Conservation (phyloP, 2,888 invertebrate genomes). For the Eilema caniola region DNA sequence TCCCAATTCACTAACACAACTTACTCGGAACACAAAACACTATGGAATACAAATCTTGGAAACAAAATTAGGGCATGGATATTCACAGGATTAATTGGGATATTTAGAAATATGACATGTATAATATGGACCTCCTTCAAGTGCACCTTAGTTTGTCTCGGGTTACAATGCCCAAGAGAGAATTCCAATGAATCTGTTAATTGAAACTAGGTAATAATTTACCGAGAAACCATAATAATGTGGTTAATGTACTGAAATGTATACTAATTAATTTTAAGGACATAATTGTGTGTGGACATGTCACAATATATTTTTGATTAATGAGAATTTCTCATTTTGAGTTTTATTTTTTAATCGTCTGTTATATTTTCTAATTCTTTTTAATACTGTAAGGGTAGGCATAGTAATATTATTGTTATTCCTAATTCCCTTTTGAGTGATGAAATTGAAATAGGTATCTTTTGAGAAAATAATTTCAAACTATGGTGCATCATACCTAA, state of each 20-base stretch:
- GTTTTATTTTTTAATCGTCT: neutral
- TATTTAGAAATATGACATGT: neutral
- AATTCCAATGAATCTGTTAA: neutral
- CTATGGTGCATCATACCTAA: no score
- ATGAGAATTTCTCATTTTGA: neutral
- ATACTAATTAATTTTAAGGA: neutral
- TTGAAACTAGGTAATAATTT: neutral
- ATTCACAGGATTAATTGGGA: constrained; percentile 28
- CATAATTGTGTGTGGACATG: neutral
- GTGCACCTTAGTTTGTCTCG: neutral
- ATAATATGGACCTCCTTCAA: neutral
- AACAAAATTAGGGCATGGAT: constrained; percentile 40
- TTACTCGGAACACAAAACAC: neutral
- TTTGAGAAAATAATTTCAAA: no score
- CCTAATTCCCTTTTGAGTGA: no score
- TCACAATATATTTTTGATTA: neutral
- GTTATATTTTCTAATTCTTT: no score
- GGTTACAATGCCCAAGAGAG: neutral
- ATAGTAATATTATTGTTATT: no score
- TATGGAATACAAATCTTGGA: neutral
- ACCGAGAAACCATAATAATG: neutral
- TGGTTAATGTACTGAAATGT: neutral
- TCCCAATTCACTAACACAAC: neutral
- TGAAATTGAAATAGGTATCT: no score
- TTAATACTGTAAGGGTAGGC: neutral